These are phyloP conservation scores for Hemibagrus wyckioides DNA, from an alignment of 2,113 vertebrate species.

Conservation along the genomic window DNA sequence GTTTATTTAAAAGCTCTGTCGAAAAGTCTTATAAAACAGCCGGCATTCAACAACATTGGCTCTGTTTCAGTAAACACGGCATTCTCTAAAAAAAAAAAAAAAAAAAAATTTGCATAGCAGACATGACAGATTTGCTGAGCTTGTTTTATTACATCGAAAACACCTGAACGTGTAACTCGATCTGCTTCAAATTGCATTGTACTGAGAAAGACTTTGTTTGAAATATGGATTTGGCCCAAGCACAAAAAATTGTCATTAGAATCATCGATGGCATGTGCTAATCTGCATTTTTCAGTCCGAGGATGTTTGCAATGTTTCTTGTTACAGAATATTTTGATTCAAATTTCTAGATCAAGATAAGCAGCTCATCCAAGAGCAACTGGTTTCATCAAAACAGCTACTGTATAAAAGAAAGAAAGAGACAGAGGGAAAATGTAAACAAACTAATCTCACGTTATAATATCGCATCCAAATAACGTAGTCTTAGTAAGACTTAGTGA, in stretches of 20 bases:
- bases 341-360: not conserved
- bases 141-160: not conserved
- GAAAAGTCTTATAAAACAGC: not conserved
- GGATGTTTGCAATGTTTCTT: not conserved
- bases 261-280: not conserved
- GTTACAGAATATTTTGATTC: not conserved
- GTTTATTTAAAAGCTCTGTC: not conserved
- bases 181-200: not conserved
- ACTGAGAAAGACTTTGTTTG: not conserved
- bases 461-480: too few species aligned
- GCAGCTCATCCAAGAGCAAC: not conserved
- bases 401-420: too few species aligned
- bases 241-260: not conserved
- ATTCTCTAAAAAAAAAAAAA: too few species aligned
- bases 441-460: too few species aligned
- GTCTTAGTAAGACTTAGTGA: too few species aligned
- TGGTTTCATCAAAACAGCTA: not conserved
- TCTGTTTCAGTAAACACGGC: not conserved
- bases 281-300: not conserved
- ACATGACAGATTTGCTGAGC: not conserved
- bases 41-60: not conserved
- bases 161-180: not conserved
- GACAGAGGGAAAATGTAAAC: too few species aligned
- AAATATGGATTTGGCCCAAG: not conserved
- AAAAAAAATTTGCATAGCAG: not conserved